Conservation (phyloP, 2,797 vertebrate species). For the Cossypha polioptera region DNA sequence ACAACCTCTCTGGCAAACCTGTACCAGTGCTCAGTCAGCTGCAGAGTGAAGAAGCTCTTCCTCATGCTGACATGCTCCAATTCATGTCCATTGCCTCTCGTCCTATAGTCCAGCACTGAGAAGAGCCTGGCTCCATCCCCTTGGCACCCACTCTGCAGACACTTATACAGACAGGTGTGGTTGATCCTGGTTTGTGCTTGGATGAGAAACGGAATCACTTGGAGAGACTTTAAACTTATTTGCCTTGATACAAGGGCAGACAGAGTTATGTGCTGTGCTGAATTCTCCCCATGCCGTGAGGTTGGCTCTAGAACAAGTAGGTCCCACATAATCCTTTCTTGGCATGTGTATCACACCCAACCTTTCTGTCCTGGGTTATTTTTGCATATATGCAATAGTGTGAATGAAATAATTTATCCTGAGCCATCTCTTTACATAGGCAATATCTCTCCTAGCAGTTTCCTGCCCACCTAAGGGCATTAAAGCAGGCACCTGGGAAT, state of each 20-base stretch:
- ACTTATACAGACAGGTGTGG: rapidly evolving
- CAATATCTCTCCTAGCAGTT: background rate
- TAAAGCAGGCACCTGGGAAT: background rate
- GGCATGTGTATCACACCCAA: rapidly evolving
- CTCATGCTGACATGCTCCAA: background rate
- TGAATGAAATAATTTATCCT: background rate
- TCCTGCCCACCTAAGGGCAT: background rate
- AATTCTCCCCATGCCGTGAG: background rate
- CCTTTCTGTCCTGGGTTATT: background rate
- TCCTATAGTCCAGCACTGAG: background rate
- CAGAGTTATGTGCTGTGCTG: background rate
- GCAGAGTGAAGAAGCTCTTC: background rate
- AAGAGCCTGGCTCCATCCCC: background rate
- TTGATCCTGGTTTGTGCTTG: background rate
- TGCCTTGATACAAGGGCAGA: background rate
- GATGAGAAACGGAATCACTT: background rate
- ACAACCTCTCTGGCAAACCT: background rate
- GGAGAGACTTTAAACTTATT: background rate
- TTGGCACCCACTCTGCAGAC: background rate
- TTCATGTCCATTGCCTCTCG: background rate
- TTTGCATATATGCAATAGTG: background rate
- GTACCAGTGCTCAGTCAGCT: too few relatives aligned
- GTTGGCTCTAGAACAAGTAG: background rate
- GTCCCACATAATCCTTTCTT: background rate
- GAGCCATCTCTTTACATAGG: background rate